A percentile compares a stretch with the other conserved stretches of the same genome.
These are phyloP conservation scores for Drymodes brunneopygia DNA, from an alignment of 2,113 vertebrate genomes.

Conservation along the genomic window DNA sequence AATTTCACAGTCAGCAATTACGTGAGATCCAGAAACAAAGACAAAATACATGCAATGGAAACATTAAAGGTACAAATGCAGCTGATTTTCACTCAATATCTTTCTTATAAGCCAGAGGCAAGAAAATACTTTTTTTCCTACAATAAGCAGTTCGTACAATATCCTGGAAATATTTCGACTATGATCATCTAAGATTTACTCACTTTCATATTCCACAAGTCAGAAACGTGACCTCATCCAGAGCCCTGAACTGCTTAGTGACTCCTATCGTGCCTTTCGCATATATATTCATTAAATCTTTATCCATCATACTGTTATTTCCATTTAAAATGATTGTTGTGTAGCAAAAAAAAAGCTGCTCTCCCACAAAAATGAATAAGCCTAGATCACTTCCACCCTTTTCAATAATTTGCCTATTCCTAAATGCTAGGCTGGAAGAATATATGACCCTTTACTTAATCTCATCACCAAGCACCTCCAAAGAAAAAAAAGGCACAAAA, in stretches of 20 bases:
- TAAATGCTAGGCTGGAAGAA: constrained; percentile 2
- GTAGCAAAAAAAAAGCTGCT: constrained; percentile 1
- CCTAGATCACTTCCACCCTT: constrained; percentile 17
- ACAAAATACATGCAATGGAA: background rate
- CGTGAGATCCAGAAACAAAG: constrained; percentile 40
- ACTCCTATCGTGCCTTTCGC: constrained; percentile 45
- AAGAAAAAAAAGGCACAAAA: background rate
- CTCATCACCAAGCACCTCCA: constrained; percentile 13
- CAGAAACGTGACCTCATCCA: constrained; percentile 36
- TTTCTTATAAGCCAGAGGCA: background rate
- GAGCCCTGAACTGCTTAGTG: background rate
- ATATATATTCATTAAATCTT: constrained; percentile 59
- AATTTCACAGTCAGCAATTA: constrained; percentile 32
- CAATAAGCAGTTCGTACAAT: background rate
- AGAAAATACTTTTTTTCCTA: background rate
- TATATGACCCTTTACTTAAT: background rate
- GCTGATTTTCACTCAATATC: background rate
- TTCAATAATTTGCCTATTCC: constrained; percentile 13
- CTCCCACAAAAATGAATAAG: constrained; percentile 31
- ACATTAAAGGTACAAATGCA: background rate
- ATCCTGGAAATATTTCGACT: background rate
- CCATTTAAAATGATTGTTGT: background rate
- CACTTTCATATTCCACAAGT: background rate
- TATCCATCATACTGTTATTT: background rate
- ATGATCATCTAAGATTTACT: constrained; percentile 6